phyloP scores from a whole-genome alignment of 2,888 invertebrate genomes.

The Sepioteuthis lessoniana region DNA sequence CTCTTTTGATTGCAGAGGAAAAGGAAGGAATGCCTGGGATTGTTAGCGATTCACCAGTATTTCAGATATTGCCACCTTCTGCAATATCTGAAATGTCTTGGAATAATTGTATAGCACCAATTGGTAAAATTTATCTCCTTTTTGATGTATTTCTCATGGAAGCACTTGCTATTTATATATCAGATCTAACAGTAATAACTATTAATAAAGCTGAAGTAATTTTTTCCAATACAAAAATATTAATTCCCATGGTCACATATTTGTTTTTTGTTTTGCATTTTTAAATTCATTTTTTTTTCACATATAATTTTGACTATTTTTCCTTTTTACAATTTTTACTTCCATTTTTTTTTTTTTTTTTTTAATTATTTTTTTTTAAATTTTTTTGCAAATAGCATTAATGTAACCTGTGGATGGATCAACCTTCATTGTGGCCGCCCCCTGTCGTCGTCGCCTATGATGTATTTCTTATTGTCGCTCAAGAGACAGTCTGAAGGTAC shows the following conservation, averaged over 20 bases:
- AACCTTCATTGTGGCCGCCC: slow-evolving; percentile 46
- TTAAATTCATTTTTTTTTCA: slow-evolving; percentile 2
- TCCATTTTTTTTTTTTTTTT: not conserved
- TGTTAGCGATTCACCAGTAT: slow-evolving; percentile 43
- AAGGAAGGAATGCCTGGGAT: slow-evolving; percentile 47
- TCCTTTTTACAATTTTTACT: not conserved
- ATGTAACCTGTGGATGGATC: slow-evolving; percentile 48
- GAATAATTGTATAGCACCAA: slow-evolving; percentile 47
- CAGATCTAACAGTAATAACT: slow-evolving; percentile 46
- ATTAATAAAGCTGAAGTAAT: slow-evolving; percentile 44
- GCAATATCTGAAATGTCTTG: slow-evolving; percentile 44
- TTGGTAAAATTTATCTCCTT: slow-evolving; percentile 48
- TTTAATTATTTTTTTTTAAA: not conserved
- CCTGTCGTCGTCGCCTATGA: slow-evolving; percentile 46
- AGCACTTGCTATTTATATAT: slow-evolving; percentile 47
- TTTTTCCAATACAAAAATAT: slow-evolving; percentile 46
- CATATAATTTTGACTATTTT: slow-evolving; percentile 35
- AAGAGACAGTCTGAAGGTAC: slow-evolving; percentile 48
- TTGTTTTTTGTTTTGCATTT: slow-evolving; percentile 14
- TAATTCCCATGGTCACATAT: slow-evolving; percentile 44
- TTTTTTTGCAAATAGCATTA: slow-evolving; percentile 47
- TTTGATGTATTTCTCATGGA: slow-evolving; percentile 48
- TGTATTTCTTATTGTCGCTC: slow-evolving; percentile 48
- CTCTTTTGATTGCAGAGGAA: slow-evolving; percentile 44
- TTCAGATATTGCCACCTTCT: slow-evolving; percentile 37